Base-by-base conservation (phyloP, 2,797 vertebrate genomes). In the Pagetopsis macropterus region DNA sequence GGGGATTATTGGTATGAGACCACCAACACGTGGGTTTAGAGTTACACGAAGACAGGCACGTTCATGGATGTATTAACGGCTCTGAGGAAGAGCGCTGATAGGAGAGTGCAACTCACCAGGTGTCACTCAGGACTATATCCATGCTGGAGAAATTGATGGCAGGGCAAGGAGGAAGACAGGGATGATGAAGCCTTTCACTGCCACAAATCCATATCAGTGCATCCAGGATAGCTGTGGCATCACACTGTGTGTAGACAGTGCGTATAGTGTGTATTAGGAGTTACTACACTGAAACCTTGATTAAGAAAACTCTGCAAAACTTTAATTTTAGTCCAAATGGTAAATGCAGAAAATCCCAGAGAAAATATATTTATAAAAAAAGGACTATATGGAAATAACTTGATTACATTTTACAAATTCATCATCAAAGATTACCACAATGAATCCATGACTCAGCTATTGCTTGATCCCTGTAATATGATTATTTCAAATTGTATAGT, bases 171-270 rank as follows among this genome's bases (percentile, higher is more conserved):
- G 81, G 79, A 54, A 90, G 83, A 81, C 72, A 85, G 75, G 73
- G 86, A 91, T 84, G 91, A 94, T 91, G 83, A 89, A 91, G 86
- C 77, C 82, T 88, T 92, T 90, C 86, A 85, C 76, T 64, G 66
- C 79, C 68, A 87, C 82, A 50, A 84, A 73, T 82, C 86, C 82
- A 85, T 89, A 90, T 88, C 81, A 56, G 82, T 54, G 72, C 54
- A 66, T 65, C 80, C 65, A 78, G 88, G 70, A 67, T 60, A 70
- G 79, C 69, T 58, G 77, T 56, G 77, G 79, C 64, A 63, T 66
- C 69, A 65, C 72, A 61, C 58, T 65, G 80, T 56, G 79, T 68
- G 76, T 65, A 61, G 31, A 50, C 61, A 3, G 52, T 75, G 69
- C 77, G 75, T 54, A 27, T 27, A 13, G 17, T 37, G 33, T 37